Evolutionary conservation across 2,888 invertebrate species (phyloP).

Genomic region (Diarsia mendica): DNA sequence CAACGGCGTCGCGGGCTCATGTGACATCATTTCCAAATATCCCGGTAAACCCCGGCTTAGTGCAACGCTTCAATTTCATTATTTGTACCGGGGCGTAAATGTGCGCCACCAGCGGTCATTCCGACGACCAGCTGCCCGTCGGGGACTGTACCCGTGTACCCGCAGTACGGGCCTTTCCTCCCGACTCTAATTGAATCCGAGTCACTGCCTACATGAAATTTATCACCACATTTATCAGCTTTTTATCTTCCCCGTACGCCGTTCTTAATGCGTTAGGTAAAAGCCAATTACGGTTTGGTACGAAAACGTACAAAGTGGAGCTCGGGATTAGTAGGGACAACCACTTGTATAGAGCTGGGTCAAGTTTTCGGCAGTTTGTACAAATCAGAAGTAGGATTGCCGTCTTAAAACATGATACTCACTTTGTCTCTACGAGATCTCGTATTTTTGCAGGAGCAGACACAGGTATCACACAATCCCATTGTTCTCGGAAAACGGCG

Average conservation of each 20-base stretch:
- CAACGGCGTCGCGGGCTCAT: conserved; percentile 48
- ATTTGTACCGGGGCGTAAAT: conserved; percentile 60
- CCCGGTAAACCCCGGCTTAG: conserved; percentile 20
- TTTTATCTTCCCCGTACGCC: conserved; percentile 73
- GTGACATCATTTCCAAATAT: conserved; percentile 59
- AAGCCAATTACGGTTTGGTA: conserved; percentile 67
- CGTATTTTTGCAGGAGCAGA: conserved; percentile 9
- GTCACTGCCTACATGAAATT: conserved; percentile 76
- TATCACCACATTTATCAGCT: conserved; percentile 78
- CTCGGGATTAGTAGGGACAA: conserved; percentile 50
- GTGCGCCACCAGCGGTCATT: conserved; percentile 63
- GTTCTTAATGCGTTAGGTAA: conserved; percentile 71
- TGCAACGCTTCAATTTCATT: conserved; percentile 51
- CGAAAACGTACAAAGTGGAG: conserved; percentile 62
- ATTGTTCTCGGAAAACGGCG: conserved; percentile 42
- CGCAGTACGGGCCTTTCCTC: conserved; percentile 62
- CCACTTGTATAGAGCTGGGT: conserved; percentile 49
- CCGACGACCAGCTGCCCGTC: conserved; percentile 59
- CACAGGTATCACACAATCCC: conserved; percentile 14
- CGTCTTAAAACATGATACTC: conserved; percentile 27
- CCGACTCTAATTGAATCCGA: conserved; percentile 76
- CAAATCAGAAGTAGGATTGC: conserved; percentile 30
- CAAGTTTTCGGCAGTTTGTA: conserved; percentile 49
- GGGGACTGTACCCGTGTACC: conserved; percentile 56
- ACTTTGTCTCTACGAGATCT: conserved; percentile 1